Conservation (phyloP, 2,797 vertebrate genomes). For the Valencia hispanica region DNA sequence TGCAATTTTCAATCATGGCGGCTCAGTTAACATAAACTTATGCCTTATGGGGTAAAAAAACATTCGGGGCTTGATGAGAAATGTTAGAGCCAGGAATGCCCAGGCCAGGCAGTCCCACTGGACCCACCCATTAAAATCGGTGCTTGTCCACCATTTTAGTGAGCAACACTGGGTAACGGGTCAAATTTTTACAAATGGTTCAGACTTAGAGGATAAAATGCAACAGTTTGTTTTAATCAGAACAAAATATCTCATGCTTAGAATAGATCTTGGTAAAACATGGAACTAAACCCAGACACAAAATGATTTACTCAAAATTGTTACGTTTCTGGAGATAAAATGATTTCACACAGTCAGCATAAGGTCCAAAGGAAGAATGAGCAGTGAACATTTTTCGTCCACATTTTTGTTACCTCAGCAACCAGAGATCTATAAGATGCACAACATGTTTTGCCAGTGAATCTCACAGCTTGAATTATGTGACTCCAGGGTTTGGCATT, state of each 20-base stretch:
- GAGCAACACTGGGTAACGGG: too few relatives aligned
- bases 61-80: too few relatives aligned
- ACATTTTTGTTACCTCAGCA: constrained; percentile 35
- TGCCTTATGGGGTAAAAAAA: too few relatives aligned
- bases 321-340: constrained; percentile 9
- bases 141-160: too few relatives aligned
- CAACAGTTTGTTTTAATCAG: not conserved
- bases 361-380: constrained; percentile 32
- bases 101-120: too few relatives aligned
- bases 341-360: constrained; percentile 25
- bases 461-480: constrained; percentile 41
- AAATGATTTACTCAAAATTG: not conserved
- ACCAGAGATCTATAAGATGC: constrained; percentile 64
- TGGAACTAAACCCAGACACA: not conserved
- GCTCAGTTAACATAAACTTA: too few relatives aligned
- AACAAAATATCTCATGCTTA: not conserved
- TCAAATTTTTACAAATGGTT: not conserved
- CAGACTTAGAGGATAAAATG: not conserved
- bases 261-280: not conserved
- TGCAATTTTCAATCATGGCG: too few relatives aligned
- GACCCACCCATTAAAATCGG: too few relatives aligned
- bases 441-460: constrained; percentile 57
- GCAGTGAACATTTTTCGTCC: constrained; percentile 23
- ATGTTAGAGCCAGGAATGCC: too few relatives aligned
- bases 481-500: constrained; percentile 59